Evolutionary conservation across 2,113 vertebrate species (phyloP).

Genomic region (Tragulus kanchil): DNA sequence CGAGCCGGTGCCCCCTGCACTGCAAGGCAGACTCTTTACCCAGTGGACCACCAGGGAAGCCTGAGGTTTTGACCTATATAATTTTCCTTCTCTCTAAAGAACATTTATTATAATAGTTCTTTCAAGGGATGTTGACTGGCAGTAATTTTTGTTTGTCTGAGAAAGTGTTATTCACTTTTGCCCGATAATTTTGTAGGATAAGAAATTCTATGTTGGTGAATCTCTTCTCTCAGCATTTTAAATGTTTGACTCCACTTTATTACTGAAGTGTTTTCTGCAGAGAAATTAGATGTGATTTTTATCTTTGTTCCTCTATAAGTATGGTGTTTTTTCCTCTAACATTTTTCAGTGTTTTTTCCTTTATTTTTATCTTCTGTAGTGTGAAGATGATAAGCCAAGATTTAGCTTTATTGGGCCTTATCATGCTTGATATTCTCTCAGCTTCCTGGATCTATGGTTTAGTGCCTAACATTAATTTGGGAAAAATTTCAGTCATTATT

Average conservation of each 20-base stretch:
- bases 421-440: neutral
- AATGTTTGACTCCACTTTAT: neutral
- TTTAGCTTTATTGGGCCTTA: neutral
- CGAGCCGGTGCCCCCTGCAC: too few relatives aligned
- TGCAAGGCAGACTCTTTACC: too few relatives aligned
- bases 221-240: neutral
- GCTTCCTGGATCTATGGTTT: neutral
- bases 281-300: neutral
- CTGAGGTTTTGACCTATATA: neutral
- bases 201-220: neutral
- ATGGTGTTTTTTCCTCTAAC: neutral
- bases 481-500: neutral
- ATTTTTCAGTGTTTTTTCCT: neutral
- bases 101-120: neutral
- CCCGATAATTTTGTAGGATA: neutral
- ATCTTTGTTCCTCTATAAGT: neutral
- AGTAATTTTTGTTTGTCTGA: neutral
- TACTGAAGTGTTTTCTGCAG: neutral
- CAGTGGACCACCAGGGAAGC: too few relatives aligned
- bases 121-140: neutral
- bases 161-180: neutral
- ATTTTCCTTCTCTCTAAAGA: neutral
- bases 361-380: neutral
- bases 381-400: neutral
- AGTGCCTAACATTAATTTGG: neutral